Base-by-base conservation (phyloP, 30 jellyfish, hydroid and myxozoan species). In the Turritopsis dohrnii region DNA sequence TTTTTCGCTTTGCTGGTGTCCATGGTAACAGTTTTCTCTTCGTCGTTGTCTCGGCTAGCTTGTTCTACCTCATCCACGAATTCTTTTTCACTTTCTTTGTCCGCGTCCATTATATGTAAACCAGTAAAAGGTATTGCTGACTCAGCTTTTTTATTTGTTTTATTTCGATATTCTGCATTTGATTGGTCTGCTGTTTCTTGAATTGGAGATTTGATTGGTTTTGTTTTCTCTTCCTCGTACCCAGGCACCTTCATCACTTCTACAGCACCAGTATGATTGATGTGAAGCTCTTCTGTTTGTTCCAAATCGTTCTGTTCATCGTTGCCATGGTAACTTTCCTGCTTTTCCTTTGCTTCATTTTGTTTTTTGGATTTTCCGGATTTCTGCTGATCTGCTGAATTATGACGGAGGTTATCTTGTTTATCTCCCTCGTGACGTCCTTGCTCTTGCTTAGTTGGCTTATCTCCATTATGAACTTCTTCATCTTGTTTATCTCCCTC, bases 1-100 rank as follows among this genome's bases (percentile, higher is more conserved):
- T n/a, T 9, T 7, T 69, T 27, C 28, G 16, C 9, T 27, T 27
- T 69, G 30, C 22, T 19, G 30, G 30, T 69, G 16, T 0, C 30
- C 60, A 41, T 41, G 13, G 60, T 13, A 41, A 41, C 60, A 3
- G 60, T 5, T 41, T 41, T 41, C 19, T 69, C 77, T 27, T n/a
- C 30, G 8, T 69, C 77, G 13, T 41, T 41, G 60, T 41, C 60
- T 41, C 60, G 60, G 13, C 23, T 76, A 29, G 83, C 83, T 74
- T 79, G 81, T 54, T 82, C 89, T 13, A 31, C 85, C 8, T 22
- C 86, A 26, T 82, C 89, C 66, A 21, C 85, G 21, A 65, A 30
- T 53, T 82, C 76, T 41, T 41, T 41, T 65, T 31, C 71, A 28
- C 16, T 71, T 23, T 22, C 73, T 66, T 69, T 82, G 41, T 82